Evolutionary conservation across 1,140 invertebrate genomes (phyloP).

Genomic region (Hycleus cichorii): DNA sequence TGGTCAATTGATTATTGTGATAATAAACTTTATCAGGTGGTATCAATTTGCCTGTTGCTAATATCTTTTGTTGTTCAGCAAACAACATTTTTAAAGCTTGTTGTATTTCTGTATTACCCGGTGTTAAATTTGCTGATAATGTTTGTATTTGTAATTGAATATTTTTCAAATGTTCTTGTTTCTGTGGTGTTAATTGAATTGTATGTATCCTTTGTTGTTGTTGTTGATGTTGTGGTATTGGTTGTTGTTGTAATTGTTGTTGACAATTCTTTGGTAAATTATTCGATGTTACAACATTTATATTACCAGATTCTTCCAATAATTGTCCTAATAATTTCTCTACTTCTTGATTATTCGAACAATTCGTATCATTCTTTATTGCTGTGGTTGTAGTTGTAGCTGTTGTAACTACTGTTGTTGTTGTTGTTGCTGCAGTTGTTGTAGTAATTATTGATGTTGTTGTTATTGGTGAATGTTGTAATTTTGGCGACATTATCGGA

Average conservation of each 20-base stretch:
- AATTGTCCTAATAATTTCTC: constrained; percentile 44
- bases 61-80: constrained; percentile 54
- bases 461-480: not conserved
- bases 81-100: constrained; percentile 48
- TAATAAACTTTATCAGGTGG: constrained; percentile 45
- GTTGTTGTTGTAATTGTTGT: constrained; percentile 25
- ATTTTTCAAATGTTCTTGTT: constrained; percentile 51
- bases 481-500: constrained; percentile 16
- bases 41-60: constrained; percentile 53
- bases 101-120: constrained; percentile 42
- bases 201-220: constrained; percentile 45
- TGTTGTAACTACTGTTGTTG: constrained; percentile 20
- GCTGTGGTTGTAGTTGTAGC: constrained; percentile 6
- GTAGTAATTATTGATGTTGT: constrained; percentile 14
- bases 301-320: constrained; percentile 37
- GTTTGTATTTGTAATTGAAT: constrained; percentile 55
- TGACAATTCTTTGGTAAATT: constrained; percentile 22
- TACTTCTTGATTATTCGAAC: constrained; percentile 37
- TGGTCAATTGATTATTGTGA: constrained; percentile 39
- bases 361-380: constrained; percentile 20
- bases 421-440: constrained; percentile 13
- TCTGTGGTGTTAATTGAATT: constrained; percentile 53
- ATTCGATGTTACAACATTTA: constrained; percentile 8
- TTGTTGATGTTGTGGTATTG: constrained; percentile 13
- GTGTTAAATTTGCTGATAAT: constrained; percentile 44